These are phyloP conservation scores for Anastrepha ludens DNA, from an alignment of 1,140 invertebrate species.

Conservation along the genomic window DNA sequence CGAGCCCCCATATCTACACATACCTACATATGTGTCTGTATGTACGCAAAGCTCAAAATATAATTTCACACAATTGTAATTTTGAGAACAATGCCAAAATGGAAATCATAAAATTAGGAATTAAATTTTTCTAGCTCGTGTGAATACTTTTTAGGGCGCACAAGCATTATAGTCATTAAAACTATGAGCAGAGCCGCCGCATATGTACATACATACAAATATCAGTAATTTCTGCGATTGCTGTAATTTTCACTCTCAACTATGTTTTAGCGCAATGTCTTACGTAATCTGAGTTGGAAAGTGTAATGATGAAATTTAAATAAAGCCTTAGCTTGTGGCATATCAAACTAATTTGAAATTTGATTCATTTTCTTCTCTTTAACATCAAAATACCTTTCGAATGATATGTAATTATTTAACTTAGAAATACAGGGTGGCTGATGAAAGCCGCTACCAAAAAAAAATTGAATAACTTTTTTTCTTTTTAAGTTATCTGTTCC, in stretches of 20 bases:
- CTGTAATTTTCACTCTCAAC: constrained; percentile 23
- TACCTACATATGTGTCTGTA: neutral
- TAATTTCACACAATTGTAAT: constrained; percentile 1
- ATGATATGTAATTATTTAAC: no score
- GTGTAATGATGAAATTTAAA: neutral
- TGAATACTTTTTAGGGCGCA: constrained; percentile 16
- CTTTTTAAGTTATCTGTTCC: no score
- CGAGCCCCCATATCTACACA: neutral
- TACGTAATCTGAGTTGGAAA: neutral
- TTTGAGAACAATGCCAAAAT: constrained; percentile 3
- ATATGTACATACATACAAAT: neutral
- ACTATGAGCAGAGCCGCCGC: neutral
- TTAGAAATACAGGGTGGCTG: no score
- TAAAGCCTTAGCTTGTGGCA: no score
- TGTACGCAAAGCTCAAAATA: neutral
- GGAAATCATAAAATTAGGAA: neutral
- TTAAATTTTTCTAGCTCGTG: neutral
- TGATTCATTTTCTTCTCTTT: no score
- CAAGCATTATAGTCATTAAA: neutral
- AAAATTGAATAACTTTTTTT: no score
- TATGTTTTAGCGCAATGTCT: neutral
- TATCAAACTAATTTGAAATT: no score
- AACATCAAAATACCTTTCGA: no score
- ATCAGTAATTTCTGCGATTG: constrained; percentile 4
- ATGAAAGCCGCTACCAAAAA: no score